These are phyloP conservation scores for Pollenia griseotomentosa DNA, from an alignment of 2,888 invertebrate genomes.

Conservation along the genomic window DNA sequence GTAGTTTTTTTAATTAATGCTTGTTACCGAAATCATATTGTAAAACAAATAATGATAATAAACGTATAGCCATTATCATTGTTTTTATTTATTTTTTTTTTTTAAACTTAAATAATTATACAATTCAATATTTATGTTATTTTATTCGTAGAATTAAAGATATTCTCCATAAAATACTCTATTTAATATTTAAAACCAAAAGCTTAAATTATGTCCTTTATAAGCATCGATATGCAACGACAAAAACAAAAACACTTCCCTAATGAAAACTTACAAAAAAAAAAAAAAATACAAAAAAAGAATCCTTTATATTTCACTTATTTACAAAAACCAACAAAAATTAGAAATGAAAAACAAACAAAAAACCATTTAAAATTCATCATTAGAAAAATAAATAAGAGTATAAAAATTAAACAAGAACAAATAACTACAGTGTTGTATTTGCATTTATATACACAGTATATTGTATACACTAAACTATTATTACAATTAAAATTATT, in stretches of 20 bases:
- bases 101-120: neutral
- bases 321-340: constrained; percentile 34
- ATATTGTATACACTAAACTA: constrained; percentile 65
- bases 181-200: constrained; percentile 19
- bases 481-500: constrained; percentile 51
- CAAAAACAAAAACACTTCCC: constrained; percentile 45
- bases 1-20: constrained; percentile 22
- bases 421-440: constrained; percentile 67
- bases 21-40: neutral
- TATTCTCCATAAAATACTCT: neutral
- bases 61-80: neutral
- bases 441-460: constrained; percentile 72
- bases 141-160: constrained; percentile 21
- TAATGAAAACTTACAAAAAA: constrained; percentile 35
- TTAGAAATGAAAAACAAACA: neutral
- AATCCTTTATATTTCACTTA: constrained; percentile 33
- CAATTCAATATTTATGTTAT: neutral
- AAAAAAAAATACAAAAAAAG: neutral
- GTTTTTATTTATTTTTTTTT: neutral
- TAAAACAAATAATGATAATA: neutral
- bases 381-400: constrained; percentile 48
- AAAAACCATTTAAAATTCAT: constrained; percentile 35
- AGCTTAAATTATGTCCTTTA: constrained; percentile 27
- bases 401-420: constrained; percentile 27
- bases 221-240: constrained; percentile 68